Conservation (phyloP, 2,888 invertebrate genomes). For the Tetranychus truncatus region DNA sequence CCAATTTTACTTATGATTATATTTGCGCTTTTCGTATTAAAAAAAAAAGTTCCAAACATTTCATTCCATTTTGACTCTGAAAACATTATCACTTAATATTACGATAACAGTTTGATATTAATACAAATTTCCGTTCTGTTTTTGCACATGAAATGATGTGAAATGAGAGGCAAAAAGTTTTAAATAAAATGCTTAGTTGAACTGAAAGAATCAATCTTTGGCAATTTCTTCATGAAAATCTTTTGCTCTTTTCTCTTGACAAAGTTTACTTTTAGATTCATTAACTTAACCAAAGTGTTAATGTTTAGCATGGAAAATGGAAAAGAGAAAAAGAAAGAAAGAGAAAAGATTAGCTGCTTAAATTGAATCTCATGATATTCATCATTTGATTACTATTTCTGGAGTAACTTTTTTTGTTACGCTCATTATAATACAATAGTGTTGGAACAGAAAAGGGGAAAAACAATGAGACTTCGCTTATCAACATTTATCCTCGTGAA, state of each 20-base stretch:
- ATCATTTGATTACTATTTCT: neutral
- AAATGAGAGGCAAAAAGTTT: too few relatives aligned
- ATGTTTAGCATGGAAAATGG: too few relatives aligned
- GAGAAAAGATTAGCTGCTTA: too few relatives aligned
- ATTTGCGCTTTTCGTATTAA: neutral
- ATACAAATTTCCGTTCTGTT: neutral
- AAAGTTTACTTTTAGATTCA: too few relatives aligned
- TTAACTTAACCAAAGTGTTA: too few relatives aligned
- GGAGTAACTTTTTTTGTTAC: neutral
- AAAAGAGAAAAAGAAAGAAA: too few relatives aligned
- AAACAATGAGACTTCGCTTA: too few relatives aligned
- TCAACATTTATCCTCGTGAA: too few relatives aligned
- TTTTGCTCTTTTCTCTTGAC: too few relatives aligned
- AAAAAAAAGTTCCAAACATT: neutral
- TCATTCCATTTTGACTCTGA: neutral
- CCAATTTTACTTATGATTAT: neutral
- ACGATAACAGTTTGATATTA: neutral
- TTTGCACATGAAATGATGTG: neutral
- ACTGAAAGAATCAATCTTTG: too few relatives aligned
- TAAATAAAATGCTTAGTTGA: too few relatives aligned
- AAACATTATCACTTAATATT: neutral
- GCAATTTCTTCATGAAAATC: too few relatives aligned
- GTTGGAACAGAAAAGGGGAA: neutral
- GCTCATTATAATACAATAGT: neutral
- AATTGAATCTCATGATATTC: constrained; percentile 1